phyloP scores from a whole-genome alignment of 2,888 invertebrate species.

The Macroteleia sp. region DNA sequence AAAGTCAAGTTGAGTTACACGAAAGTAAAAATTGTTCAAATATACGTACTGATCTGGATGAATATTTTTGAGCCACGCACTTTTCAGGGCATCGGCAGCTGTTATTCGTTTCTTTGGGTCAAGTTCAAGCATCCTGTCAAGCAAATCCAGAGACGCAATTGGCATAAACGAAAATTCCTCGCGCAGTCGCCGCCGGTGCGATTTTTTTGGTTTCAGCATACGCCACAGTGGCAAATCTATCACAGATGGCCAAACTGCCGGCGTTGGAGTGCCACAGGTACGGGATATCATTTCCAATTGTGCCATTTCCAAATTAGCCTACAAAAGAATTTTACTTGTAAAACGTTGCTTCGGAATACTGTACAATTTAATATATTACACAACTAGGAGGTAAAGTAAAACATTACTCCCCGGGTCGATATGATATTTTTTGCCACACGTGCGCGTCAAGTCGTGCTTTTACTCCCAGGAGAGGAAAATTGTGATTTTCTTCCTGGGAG shows the following conservation, averaged over 20 bases:
- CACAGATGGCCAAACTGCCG: constrained; percentile 98
- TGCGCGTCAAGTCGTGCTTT: too few relatives aligned
- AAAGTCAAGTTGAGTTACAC: too few relatives aligned
- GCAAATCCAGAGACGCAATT: constrained; percentile 92
- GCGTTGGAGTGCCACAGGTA: constrained; percentile 97
- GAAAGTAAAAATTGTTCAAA: too few relatives aligned
- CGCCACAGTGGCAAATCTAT: constrained; percentile 96
- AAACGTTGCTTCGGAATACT: too few relatives aligned
- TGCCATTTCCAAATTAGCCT: constrained; percentile 96
- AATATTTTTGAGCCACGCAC: constrained; percentile 95
- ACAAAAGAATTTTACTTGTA: too few relatives aligned
- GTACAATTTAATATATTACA: too few relatives aligned
- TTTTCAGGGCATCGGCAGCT: constrained; percentile 96
- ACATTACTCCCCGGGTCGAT: too few relatives aligned
- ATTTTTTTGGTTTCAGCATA: constrained; percentile 95
- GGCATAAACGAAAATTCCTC: constrained; percentile 98
- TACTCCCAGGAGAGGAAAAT: too few relatives aligned
- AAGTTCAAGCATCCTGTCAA: constrained; percentile 97
- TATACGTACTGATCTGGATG: constrained; percentile 94
- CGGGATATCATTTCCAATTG: constrained; percentile 97
- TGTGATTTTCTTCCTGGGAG: too few relatives aligned
- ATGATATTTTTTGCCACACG: too few relatives aligned
- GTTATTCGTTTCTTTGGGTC: constrained; percentile 97
- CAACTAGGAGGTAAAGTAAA: too few relatives aligned
- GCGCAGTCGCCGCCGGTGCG: constrained; percentile 93